Percentiles rank a stretch among this genome's conserved stretches.
Evolutionary conservation across 2,113 vertebrate genomes (phyloP).

Genomic region (Pteruthius melanotis): DNA sequence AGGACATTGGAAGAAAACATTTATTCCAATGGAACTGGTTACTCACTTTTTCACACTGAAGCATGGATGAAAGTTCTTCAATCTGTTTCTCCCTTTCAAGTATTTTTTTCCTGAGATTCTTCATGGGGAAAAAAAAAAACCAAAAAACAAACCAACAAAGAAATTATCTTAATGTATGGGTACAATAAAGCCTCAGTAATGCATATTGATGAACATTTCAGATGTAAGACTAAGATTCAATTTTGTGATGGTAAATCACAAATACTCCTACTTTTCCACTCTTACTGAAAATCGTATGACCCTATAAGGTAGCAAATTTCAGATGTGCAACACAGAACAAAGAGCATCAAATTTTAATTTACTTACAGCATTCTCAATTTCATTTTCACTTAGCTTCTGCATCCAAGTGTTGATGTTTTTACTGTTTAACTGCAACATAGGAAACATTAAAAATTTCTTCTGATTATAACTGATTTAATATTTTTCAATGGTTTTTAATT

Average conservation of each 20-base stretch:
- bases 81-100: slow-evolving; percentile 71
- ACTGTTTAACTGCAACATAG: slow-evolving; percentile 39
- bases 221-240: not conserved
- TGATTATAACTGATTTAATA: not conserved
- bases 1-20: not conserved
- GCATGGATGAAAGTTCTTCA: slow-evolving; percentile 74
- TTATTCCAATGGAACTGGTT: not conserved
- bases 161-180: not conserved
- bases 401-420: slow-evolving; percentile 61
- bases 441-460: not conserved
- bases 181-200: not conserved
- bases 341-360: not conserved
- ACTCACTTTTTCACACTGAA: slow-evolving; percentile 81
- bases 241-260: not conserved
- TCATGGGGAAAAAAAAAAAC: not conserved
- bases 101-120: slow-evolving; percentile 80
- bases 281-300: not conserved
- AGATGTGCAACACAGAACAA: not conserved
- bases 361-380: slow-evolving; percentile 80
- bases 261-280: not conserved
- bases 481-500: not conserved
- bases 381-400: slow-evolving; percentile 73
- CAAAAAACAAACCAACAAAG: not conserved
- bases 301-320: not conserved
- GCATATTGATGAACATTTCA: not conserved